Conservation (phyloP, 2,888 invertebrate species). For the Cryptocephalus moraei region DNA sequence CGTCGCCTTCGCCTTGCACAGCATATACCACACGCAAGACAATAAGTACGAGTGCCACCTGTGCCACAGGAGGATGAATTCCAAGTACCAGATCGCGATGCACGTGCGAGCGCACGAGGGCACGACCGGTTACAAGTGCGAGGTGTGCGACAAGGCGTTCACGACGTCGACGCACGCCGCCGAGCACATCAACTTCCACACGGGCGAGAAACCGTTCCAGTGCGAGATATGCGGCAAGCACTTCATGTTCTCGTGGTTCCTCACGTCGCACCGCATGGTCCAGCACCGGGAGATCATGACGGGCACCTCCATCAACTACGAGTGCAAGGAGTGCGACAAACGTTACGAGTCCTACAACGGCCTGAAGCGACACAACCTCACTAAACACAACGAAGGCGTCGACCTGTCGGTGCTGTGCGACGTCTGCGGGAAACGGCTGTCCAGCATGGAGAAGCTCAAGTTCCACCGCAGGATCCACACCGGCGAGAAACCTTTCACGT, state of each 20-base stretch:
- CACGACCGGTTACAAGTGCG: constrained; percentile 39
- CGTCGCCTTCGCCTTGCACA: constrained; percentile 29
- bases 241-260: constrained; percentile 43
- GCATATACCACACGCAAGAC: constrained; percentile 26
- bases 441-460: constrained; percentile 42
- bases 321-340: constrained; percentile 34
- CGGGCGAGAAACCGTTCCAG: constrained; percentile 42
- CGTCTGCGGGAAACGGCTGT: constrained; percentile 45
- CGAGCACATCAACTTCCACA: constrained; percentile 39
- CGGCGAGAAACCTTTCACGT: constrained; percentile 41
- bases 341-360: constrained; percentile 32
- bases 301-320: constrained; percentile 33
- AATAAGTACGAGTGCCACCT: constrained; percentile 29
- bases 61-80: constrained; percentile 27
- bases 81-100: constrained; percentile 30
- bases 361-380: constrained; percentile 29
- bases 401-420: constrained; percentile 42
- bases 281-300: constrained; percentile 41
- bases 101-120: constrained; percentile 39
- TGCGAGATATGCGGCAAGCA: constrained; percentile 46
- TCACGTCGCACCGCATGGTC: constrained; percentile 41
- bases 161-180: constrained; percentile 41
- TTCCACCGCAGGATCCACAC: constrained; percentile 45
- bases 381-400: constrained; percentile 36
- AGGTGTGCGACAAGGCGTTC: constrained; percentile 40